A percentile compares a stretch with the other conserved stretches of the same genome.
These are phyloP conservation scores for Bryconaethiops microstoma DNA, from an alignment of 2,797 vertebrate genomes.

Conservation along the genomic window DNA sequence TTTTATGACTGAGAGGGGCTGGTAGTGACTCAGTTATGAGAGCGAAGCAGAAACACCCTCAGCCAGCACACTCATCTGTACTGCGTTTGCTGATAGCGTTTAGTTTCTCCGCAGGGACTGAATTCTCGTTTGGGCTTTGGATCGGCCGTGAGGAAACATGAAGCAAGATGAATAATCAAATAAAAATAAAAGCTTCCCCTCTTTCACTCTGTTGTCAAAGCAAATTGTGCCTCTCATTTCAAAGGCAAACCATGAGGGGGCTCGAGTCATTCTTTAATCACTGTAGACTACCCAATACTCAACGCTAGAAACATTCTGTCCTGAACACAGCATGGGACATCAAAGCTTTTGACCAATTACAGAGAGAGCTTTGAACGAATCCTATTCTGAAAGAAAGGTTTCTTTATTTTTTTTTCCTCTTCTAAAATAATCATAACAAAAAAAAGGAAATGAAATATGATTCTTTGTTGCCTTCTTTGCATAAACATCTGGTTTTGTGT, in stretches of 20 bases:
- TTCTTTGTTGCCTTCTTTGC: constrained; percentile 62
- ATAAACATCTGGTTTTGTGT: constrained; percentile 75
- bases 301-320: constrained; percentile 56
- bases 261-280: constrained; percentile 64
- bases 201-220: constrained; percentile 67
- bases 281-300: constrained; percentile 63
- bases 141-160: constrained; percentile 55
- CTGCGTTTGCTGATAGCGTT: constrained; percentile 60
- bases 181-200: constrained; percentile 69
- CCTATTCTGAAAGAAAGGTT: constrained; percentile 68
- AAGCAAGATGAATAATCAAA: constrained; percentile 71
- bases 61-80: constrained; percentile 46
- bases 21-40: constrained; percentile 46
- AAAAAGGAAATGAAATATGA: constrained; percentile 75
- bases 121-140: constrained; percentile 49
- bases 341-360: constrained; percentile 72
- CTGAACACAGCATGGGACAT: constrained; percentile 64
- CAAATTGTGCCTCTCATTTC: constrained; percentile 63
- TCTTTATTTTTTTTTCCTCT: constrained; percentile 63
- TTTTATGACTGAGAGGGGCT: constrained; percentile 41
- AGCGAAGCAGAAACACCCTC: constrained; percentile 25
- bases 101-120: constrained; percentile 58
- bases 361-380: constrained; percentile 71
- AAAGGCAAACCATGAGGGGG: constrained; percentile 55
- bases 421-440: constrained; percentile 70